A percentile compares a stretch with the other conserved stretches of the same genome.
phyloP scores from a whole-genome alignment of 2,113 vertebrate genomes.

The Neolamprologus sp. region DNA sequence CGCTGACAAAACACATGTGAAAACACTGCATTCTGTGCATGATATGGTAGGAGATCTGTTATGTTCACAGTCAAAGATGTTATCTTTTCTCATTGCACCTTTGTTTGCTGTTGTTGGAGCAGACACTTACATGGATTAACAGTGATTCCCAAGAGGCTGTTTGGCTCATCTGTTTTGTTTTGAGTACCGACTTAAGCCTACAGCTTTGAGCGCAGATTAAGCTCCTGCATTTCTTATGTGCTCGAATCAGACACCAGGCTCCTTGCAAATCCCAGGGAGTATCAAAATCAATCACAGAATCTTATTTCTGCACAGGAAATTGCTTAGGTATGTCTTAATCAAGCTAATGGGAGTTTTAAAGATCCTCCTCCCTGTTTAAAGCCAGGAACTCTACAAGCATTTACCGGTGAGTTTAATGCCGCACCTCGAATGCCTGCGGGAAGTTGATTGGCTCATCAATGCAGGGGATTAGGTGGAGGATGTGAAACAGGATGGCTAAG shows the following conservation, averaged over 20 bases:
- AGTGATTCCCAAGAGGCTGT: constrained; percentile 11
- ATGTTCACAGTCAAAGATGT: neutral
- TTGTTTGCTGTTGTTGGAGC: constrained; percentile 3
- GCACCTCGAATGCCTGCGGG: constrained; percentile 19
- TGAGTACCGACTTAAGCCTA: constrained; percentile 15
- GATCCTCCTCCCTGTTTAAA: constrained; percentile 48
- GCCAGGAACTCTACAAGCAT: neutral
- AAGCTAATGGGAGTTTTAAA: constrained; percentile 46
- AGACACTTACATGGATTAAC: constrained; percentile 39
- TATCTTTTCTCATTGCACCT: constrained; percentile 11
- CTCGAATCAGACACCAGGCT: constrained; percentile 15
- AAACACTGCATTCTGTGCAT: neutral
- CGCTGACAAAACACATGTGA: neutral
- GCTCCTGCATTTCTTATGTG: constrained; percentile 15
- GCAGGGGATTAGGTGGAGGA: constrained; percentile 39
- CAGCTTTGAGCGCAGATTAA: constrained; percentile 46
- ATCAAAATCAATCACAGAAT: constrained; percentile 32
- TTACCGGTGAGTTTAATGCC: constrained; percentile 12
- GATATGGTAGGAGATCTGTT: neutral
- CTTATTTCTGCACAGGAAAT: constrained; percentile 30
- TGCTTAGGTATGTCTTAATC: constrained; percentile 59
- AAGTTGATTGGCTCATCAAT: constrained; percentile 60
- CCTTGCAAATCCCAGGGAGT: neutral
- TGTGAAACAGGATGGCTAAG: constrained; percentile 27
- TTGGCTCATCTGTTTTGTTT: constrained; percentile 35